Evolutionary conservation across 2,888 invertebrate genomes (phyloP), one percentile per base, ranked within the genome.

Genomic region (Clanis bilineata): DNA sequence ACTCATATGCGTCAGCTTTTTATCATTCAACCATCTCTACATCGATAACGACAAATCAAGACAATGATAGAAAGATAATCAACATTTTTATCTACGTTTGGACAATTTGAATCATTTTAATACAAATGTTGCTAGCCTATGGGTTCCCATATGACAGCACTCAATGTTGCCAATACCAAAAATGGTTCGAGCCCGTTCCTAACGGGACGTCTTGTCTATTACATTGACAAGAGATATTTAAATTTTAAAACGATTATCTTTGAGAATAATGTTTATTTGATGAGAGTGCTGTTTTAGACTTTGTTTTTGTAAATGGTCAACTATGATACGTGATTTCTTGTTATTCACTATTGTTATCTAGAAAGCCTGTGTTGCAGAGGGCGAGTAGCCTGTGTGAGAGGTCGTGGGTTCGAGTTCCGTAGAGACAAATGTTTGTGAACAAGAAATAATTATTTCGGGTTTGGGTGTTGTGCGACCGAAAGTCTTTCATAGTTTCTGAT

Each of bases 181-280:
- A 51, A 51, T 32, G 51, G 51, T 28, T 18, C 51, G 51, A 32
- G 51, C 28, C 51, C 51, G 51, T 51, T 51, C 32, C 51, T 51
- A 51, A 51, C 51, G 51, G 51, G 51, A 18, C 18, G 32, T 2
- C 28, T 51, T 51, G 51, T 51, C 51, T 51, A 51, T 51, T 28
- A 25, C 18, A 51, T 32, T 51, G 47, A 47, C 10, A 44, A 44
- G 7, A 28, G 51, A 51, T 51, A 51, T 51, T 51, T 51, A 51
- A 51, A 51, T 51, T 51, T 51, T 28, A 51, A 51, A 51, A 32
- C 51, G 47, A 47, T 51, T 18, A 51, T 32, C 18, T 15, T 23
- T 47, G 10, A 38, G 56, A 15, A 45, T 51, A 39, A 23, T 60
- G 60, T 56, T 56, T 51, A 51, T 51, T 7, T 15, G 21, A 51